These are phyloP conservation scores for Torymus aiolomorphi DNA, from an alignment of 2,888 invertebrate genomes.

Conservation along the genomic window DNA sequence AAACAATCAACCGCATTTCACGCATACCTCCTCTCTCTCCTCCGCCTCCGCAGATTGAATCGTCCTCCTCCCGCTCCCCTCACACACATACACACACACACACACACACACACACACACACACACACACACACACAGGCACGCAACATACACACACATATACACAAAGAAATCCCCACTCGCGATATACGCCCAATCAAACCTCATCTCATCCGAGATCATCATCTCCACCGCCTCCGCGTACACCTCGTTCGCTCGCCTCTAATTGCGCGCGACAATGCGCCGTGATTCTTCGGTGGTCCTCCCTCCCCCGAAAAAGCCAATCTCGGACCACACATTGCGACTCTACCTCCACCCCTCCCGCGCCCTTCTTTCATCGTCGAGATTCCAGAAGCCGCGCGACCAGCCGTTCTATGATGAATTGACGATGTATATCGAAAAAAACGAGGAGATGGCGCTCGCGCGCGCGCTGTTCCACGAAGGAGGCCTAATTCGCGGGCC, in stretches of 20 bases:
- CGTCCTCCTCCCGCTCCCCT: no score
- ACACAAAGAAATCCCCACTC: constrained; percentile 7
- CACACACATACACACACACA: no score
- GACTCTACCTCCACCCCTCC: constrained; percentile 4
- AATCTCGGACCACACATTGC: constrained; percentile 49
- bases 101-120: not conserved
- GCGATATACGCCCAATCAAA: constrained; percentile 29
- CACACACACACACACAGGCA: not conserved
- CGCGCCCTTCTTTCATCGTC: constrained; percentile 60
- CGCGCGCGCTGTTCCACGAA: constrained; percentile 46
- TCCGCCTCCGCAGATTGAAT: no score
- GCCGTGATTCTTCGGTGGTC: constrained; percentile 38
- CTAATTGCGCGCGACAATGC: constrained; percentile 48
- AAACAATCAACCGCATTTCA: constrained; percentile 23
- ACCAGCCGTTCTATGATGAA: constrained; percentile 71
- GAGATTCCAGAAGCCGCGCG: constrained; percentile 72
- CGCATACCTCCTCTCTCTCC: constrained; percentile 26
- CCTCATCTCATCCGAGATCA: constrained; percentile 48
- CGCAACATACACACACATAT: no score
- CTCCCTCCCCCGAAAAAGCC: constrained; percentile 25
- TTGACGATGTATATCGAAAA: constrained; percentile 59
- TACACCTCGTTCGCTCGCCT: constrained; percentile 17
- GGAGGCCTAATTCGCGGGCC: constrained; percentile 51
- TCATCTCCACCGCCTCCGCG: constrained; percentile 28
- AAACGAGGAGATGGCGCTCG: constrained; percentile 21